phyloP scores from a whole-genome alignment of 2,113 vertebrate species.

The Corvus moneduloides region DNA sequence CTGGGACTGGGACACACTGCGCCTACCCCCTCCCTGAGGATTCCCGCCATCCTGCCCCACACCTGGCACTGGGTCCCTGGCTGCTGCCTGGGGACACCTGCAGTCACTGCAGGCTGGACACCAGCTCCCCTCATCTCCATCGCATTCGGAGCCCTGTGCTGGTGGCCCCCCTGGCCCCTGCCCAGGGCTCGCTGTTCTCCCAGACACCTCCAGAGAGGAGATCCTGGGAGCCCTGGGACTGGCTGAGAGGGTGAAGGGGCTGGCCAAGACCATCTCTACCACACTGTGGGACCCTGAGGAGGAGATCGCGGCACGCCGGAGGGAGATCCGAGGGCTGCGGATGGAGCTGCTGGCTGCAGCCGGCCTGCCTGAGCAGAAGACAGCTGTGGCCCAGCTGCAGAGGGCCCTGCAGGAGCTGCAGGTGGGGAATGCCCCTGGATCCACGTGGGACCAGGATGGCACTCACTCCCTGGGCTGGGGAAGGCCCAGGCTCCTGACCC shows the following conservation, averaged over 20 bases:
- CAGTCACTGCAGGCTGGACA: accelerated
- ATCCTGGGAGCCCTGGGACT: constrained; percentile 57
- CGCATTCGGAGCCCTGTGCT: accelerated
- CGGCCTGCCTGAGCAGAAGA: not conserved
- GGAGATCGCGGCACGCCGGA: constrained; percentile 28
- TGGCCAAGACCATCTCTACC: constrained; percentile 60
- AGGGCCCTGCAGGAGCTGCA: constrained; percentile 75
- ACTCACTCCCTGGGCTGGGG: accelerated
- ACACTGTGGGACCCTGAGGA: constrained; percentile 69
- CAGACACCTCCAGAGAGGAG: constrained; percentile 43
- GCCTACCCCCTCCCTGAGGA: not conserved
- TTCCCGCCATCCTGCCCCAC: not conserved
- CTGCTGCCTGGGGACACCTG: accelerated
- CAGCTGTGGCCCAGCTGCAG: constrained; percentile 53
- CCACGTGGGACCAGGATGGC: not conserved
- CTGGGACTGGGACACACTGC: not conserved
- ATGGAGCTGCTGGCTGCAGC: constrained; percentile 56
- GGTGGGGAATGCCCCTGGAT: constrained; percentile 45
- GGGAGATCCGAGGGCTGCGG: constrained; percentile 64
- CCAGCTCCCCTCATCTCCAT: not conserved
- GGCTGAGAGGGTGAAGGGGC: constrained; percentile 45
- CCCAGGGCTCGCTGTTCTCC: not conserved
- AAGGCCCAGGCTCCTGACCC: not conserved
- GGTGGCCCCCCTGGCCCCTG: too few species aligned
- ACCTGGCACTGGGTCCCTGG: accelerated